Evolutionary conservation across 1,140 invertebrate genomes (phyloP), one percentile per base, ranked within the genome.

Genomic region (Frieseomelitta varia): DNA sequence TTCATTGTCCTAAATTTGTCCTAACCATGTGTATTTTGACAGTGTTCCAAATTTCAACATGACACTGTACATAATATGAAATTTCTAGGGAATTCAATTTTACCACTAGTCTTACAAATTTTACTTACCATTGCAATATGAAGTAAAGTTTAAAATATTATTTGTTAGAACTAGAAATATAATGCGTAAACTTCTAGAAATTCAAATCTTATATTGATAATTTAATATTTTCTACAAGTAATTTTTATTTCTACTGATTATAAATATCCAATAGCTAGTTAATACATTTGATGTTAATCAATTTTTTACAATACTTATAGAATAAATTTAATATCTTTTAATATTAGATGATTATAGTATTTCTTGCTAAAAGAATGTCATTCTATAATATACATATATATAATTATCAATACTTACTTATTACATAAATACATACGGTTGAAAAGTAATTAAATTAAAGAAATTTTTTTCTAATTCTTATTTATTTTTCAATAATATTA

Each of bases 401-500:
- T 10, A 15, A 27, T 72, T 72, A 74, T 21, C 21, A 58, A 55
- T 75, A 24, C 24, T 58, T 58, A 58, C 15, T 75, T 17, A 24
- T n/a, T 0, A 27, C 24, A 75, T 11, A 55, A 10, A 75, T 12
- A 76, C 24, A 27, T 19, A n/a, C 51, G 79, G 55, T 47, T 51
- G 27, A 51, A 63, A 61, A 75, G 12, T 19, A 51, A 67, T 63
- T 27, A 65, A 81, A 56, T 47, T 21, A 27, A 11, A 8, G 4
- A 27, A 76, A 67, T 51, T 56, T 4, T 12, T 73, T 55, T 63
- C 63, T 39, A 14, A 78, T 27, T 83, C 79, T 47, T n/a, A 78
- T 79, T 63, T 61, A 47, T 8, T 24, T 63, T 72, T 55, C 19
- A 71, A 68, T 77, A 78, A 58, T 84, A 58, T 68, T 82, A 84